Conservation (phyloP, 2,888 invertebrate species). For the Aricia artaxerxes region DNA sequence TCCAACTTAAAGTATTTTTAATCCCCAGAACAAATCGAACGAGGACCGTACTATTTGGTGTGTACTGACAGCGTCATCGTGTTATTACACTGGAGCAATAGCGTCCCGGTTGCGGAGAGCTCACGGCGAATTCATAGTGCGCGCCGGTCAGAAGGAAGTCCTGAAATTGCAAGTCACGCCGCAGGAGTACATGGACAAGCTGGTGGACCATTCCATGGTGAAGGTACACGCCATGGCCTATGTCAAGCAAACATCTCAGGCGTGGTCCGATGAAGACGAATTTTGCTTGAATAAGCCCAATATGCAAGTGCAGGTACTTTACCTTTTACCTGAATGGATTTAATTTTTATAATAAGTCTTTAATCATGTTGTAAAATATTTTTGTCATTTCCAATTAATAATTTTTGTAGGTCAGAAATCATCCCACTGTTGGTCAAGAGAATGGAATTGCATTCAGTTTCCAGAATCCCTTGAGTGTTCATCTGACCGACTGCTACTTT, state of each 20-base stretch:
- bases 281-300: conserved; percentile 85
- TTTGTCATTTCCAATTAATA: conserved; percentile 7
- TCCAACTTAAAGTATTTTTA: conserved; percentile 1
- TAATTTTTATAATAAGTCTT: neutral
- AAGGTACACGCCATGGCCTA: conserved; percentile 87
- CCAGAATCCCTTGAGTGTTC: conserved; percentile 83
- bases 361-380: neutral
- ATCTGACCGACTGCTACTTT: conserved; percentile 84
- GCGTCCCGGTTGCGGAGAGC: conserved; percentile 82
- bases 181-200: conserved; percentile 84
- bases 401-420: conserved; percentile 62
- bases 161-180: conserved; percentile 82
- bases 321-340: neutral
- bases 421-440: conserved; percentile 77
- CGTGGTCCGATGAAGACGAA: conserved; percentile 87
- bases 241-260: conserved; percentile 86
- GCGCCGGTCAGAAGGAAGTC: conserved; percentile 82
- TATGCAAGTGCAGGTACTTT: conserved; percentile 81
- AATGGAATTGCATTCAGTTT: conserved; percentile 81
- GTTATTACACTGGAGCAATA: conserved; percentile 85
- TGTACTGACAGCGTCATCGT: conserved; percentile 82
- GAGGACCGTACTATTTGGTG: conserved; percentile 83
- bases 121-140: conserved; percentile 81
- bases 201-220: conserved; percentile 85
- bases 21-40: conserved; percentile 79